Evolutionary conservation across 2,888 invertebrate genomes (phyloP).

Genomic region (Drosophila borborema): DNA sequence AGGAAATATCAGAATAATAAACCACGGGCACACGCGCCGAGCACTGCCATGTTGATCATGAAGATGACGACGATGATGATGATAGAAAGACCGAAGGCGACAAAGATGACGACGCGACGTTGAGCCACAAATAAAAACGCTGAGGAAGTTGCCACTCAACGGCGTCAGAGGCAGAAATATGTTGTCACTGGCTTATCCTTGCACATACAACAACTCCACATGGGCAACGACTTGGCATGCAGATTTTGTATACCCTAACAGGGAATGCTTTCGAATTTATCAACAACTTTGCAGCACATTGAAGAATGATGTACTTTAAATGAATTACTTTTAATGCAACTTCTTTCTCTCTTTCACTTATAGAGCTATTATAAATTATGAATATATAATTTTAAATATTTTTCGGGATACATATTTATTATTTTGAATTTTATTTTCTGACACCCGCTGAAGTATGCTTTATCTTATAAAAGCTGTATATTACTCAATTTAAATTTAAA

Average conservation of each 20-base stretch:
- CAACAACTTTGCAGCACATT: background rate
- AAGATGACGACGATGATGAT: conserved; percentile 53
- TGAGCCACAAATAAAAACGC: conserved; percentile 48
- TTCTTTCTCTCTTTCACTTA: too few species aligned
- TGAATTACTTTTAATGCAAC: too few species aligned
- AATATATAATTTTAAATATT: too few species aligned
- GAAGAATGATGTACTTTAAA: background rate
- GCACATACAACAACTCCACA: conserved; percentile 15
- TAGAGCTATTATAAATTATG: too few species aligned
- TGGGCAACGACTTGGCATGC: conserved; percentile 1
- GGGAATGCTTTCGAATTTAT: background rate
- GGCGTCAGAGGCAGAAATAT: conserved; percentile 51
- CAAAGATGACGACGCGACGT: conserved; percentile 21
- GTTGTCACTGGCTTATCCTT: conserved; percentile 57
- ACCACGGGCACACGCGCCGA: conserved; percentile 54
- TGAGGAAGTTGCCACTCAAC: conserved; percentile 69
- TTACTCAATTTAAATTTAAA: too few species aligned
- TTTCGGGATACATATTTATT: too few species aligned
- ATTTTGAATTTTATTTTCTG: too few species aligned
- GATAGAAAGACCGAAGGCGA: conserved; percentile 39
- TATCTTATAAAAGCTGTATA: too few species aligned
- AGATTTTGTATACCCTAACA: conserved; percentile 9
- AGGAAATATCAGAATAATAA: conserved; percentile 72
- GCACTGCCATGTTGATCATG: conserved; percentile 24
- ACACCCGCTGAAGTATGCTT: too few species aligned